Evolutionary conservation across 2,113 vertebrate genomes (phyloP), one percentile per base, ranked within the genome.

Genomic region (Ia io): DNA sequence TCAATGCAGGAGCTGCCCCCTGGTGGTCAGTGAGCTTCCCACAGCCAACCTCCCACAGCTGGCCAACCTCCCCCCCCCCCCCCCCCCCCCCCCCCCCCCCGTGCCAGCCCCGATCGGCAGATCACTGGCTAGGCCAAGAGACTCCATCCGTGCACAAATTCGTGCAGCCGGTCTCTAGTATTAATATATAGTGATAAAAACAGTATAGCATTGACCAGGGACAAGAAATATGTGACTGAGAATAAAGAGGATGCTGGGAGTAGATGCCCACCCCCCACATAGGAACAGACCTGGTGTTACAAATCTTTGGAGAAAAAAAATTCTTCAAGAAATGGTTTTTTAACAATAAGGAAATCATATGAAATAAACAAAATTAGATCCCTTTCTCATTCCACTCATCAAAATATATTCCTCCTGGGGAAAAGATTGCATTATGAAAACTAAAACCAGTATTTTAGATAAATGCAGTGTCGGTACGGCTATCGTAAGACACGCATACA

Each of bases 61-160:
- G 6, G 53, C 53, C 22, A 59, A 59, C 23, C 23, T 25, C 56
- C 56, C 8, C 20, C 53, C 9, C 3, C 6, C 53, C 20, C 23
- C 4, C 23, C 23, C 56, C 3, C 23, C 49, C 9, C 1, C 20
- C 53, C 22, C 56, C 0, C 9, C 0, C n/a, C n/a, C n/a, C n/a
- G n/a, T n/a, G 9, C 59, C 25, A 61, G 25, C 59, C 25, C 59
- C 4, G 5, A 61, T 61, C 4, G 0, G 59, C 59, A 3, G 5
- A 59, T 59, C 56, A 25, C 56, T 9, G 7, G 51, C 18, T 18
- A 53, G 51, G 17, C 51, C 51, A 10, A 61, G 1, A 9, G 59
- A 61, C 10, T 25, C 59, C 23, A 28, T 25, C 56, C 0, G 1
- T 28, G 59, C 23, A 61, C 59, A 61, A 61, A 61, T 61, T 61